A percentile compares a stretch with the other conserved stretches of the same genome.
Conservation (phyloP, 1,140 invertebrate genomes). For the Atta texana region DNA sequence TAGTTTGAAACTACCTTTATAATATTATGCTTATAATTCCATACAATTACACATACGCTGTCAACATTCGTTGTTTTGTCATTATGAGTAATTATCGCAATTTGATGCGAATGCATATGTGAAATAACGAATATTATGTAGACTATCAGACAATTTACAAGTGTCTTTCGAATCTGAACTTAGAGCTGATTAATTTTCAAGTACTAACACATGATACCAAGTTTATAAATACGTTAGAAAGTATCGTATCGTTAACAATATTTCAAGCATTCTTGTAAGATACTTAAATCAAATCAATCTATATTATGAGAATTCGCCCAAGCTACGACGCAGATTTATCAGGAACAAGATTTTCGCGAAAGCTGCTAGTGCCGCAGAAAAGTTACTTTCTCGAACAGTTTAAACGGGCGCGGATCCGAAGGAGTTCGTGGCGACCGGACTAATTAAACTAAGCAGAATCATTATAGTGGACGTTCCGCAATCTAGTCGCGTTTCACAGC, state of each 20-base stretch:
- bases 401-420: slow-evolving; percentile 6
- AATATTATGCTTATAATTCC: not conserved
- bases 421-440: slow-evolving; percentile 4
- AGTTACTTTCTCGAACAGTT: slow-evolving; percentile 42
- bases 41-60: not conserved
- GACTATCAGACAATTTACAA: not conserved
- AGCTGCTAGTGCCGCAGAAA: slow-evolving; percentile 18
- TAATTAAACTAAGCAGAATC: slow-evolving; percentile 63
- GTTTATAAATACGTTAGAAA: not conserved
- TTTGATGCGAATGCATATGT: not conserved
- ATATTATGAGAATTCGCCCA: not conserved
- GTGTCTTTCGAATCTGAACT: not conserved
- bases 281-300: slow-evolving; percentile 12
- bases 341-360: not conserved
- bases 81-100: not conserved
- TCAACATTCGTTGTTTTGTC: not conserved
- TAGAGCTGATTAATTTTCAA: slow-evolving; percentile 13
- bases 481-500: not conserved
- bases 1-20: not conserved
- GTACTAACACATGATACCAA: not conserved
- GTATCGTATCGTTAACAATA: not conserved
- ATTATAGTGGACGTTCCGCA: slow-evolving; percentile 24
- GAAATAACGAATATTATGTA: not conserved
- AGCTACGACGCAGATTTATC: not conserved
- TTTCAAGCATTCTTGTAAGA: not conserved